Evolutionary conservation across 2,797 vertebrate genomes (phyloP).

Genomic region (Pygocentrus nattereri): DNA sequence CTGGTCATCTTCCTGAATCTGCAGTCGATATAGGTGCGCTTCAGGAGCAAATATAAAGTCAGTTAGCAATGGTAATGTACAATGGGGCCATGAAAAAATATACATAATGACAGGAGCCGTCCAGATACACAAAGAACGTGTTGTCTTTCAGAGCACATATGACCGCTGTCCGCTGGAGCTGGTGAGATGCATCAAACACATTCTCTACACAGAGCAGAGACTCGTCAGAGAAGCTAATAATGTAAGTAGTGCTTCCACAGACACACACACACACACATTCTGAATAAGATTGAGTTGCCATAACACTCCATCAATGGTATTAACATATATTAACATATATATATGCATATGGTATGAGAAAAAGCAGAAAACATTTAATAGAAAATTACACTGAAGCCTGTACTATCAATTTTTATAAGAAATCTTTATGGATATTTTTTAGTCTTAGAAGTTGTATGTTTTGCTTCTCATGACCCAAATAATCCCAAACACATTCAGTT

Average conservation of each 20-base stretch:
- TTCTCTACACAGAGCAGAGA: slow-evolving; percentile 95
- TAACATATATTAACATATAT: too few relatives aligned
- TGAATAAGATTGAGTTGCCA: not conserved
- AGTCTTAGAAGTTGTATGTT: too few relatives aligned
- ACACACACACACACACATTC: slow-evolving; percentile 14
- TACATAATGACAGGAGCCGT: slow-evolving; percentile 70
- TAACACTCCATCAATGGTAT: not conserved
- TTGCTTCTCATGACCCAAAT: too few relatives aligned
- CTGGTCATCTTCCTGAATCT: not conserved
- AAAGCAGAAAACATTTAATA: too few relatives aligned
- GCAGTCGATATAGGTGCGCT: slow-evolving; percentile 1
- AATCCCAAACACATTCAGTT: too few relatives aligned
- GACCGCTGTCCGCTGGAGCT: slow-evolving; percentile 95
- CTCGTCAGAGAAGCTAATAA: slow-evolving; percentile 94
- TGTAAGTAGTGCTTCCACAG: slow-evolving; percentile 72
- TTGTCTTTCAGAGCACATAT: slow-evolving; percentile 90
- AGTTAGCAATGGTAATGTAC: slow-evolving; percentile 19
- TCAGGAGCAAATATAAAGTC: not conserved
- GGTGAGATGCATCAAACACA: slow-evolving; percentile 96
- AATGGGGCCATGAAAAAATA: slow-evolving; percentile 55
- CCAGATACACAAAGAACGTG: slow-evolving; percentile 55
- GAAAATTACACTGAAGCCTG: too few relatives aligned
- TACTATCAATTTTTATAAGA: too few relatives aligned
- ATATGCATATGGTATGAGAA: too few relatives aligned
- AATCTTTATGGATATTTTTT: too few relatives aligned